Evolutionary conservation across 2,888 invertebrate genomes (phyloP), one percentile per base, ranked within the genome.

Genomic region (Lasioglossum leucozonium): DNA sequence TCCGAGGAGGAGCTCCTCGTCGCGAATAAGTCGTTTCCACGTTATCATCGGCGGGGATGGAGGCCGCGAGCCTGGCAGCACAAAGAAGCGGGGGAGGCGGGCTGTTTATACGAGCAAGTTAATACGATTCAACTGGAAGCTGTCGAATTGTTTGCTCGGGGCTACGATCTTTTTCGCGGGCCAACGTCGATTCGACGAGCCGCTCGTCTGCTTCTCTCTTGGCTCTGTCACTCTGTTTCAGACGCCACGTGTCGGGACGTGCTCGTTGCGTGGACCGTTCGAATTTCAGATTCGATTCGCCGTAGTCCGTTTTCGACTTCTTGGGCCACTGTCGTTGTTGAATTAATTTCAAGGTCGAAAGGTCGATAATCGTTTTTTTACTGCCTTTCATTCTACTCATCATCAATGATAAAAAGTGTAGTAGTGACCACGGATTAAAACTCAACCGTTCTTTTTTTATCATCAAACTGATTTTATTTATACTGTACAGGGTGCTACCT

Each of bases 51-150:
- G 22, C 22, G 34, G 65, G 65, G 22, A 30, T 30, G 34, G 65
- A 30, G 30, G 30, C 62, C 62, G 62, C 30, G 30, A 62, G 30
- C 62, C 30, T 30, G 30, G 16, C 51, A 62, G 62, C 30, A 62
- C 30, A 62, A 62, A 62, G 62, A 62, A 30, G 34, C 65, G 34
- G 34, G 65, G 34, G 34, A 26, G 58, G 26, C 4, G 65, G 65
- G 18, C 65, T 65, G 65, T 65, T 65, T 65, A 65, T 65, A 65
- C 65, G 65, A 30, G 65, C 34, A 65, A 65, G 18, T 65, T 65
- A 65, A 65, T 65, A 65, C 65, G 65, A 65, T 65, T 65, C 65
- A 34, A 65, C 65, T 34, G 65, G 65, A 65, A 65, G 65, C 65
- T 30, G 34, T 65, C 65, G 65, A 65, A 65, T 22, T 65, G 65